Percentiles rank a stretch among this genome's conserved stretches.
phyloP scores from a whole-genome alignment of 2,888 invertebrate species.

The Allophyes oxyacanthae region DNA sequence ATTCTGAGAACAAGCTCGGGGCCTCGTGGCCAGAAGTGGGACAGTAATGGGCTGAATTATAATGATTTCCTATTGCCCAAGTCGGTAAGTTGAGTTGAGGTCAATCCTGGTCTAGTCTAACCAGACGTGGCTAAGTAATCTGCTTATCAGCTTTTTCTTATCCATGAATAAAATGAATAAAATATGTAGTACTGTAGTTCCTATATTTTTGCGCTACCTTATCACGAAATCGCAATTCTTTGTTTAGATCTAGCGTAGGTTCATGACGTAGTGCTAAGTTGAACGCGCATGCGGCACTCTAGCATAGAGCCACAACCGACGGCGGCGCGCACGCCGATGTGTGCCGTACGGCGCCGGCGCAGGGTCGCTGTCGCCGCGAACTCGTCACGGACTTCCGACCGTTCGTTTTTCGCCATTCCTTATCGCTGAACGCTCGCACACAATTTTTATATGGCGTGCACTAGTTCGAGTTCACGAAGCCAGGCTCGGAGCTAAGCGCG shows the following conservation, averaged over 20 bases:
- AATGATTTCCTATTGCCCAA: too few relatives aligned
- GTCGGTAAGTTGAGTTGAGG: too few relatives aligned
- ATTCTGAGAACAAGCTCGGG: too few relatives aligned
- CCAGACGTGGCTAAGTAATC: too few relatives aligned
- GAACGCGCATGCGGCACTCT: conserved; percentile 16
- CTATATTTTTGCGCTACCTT: conserved; percentile 30
- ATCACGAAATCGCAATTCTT: conserved; percentile 61
- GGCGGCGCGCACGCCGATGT: conserved; percentile 6
- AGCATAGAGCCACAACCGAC: conserved; percentile 12
- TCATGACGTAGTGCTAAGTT: conserved; percentile 47
- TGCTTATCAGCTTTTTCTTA: neutral
- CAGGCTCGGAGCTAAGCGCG: conserved; percentile 6
- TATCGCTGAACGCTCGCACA: conserved; percentile 64
- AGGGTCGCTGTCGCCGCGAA: conserved; percentile 30
- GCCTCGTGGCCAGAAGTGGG: too few relatives aligned
- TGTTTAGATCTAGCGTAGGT: conserved; percentile 63
- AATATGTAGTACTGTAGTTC: conserved; percentile 12
- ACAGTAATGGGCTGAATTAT: too few relatives aligned
- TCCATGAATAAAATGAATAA: neutral
- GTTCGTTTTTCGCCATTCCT: conserved; percentile 40
- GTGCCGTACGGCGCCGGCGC: conserved; percentile 20
- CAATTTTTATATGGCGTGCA: conserved; percentile 64
- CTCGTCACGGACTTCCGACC: conserved; percentile 24
- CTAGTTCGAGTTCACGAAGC: conserved; percentile 57
- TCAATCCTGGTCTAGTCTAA: too few relatives aligned